Evolutionary conservation across 1,140 invertebrate species (phyloP).

Genomic region (silkworm (Bombyx mori)): ASM3026992v2 NC_085115.1:9730501-9731000

Average conservation of each 20-base stretch:
- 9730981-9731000: conserved; percentile 64
- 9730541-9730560: conserved; percentile 40
- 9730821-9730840: conserved; percentile 21
- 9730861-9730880: conserved; percentile 37
- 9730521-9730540: conserved; percentile 22
- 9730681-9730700: conserved; percentile 33
- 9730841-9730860: conserved; percentile 34
- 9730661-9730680: conserved; percentile 37
- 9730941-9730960: conserved; percentile 70
- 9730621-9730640: conserved; percentile 39
- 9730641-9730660: conserved; percentile 45
- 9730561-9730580: conserved; percentile 63
- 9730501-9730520: conserved; percentile 32
- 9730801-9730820: conserved; percentile 25
- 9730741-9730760: conserved; percentile 48
- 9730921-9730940: conserved; percentile 70
- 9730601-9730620: conserved; percentile 59
- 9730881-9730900: conserved; percentile 33
- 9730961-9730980: conserved; percentile 57
- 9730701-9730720: conserved; percentile 51
- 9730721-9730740: conserved; percentile 37
- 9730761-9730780: conserved; percentile 51
- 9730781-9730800: conserved; percentile 28
- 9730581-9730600: conserved; percentile 54
- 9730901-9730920: conserved; percentile 70